phyloP scores from a whole-genome alignment of 2,113 vertebrate species.

The Megalops atlanticus region DNA sequence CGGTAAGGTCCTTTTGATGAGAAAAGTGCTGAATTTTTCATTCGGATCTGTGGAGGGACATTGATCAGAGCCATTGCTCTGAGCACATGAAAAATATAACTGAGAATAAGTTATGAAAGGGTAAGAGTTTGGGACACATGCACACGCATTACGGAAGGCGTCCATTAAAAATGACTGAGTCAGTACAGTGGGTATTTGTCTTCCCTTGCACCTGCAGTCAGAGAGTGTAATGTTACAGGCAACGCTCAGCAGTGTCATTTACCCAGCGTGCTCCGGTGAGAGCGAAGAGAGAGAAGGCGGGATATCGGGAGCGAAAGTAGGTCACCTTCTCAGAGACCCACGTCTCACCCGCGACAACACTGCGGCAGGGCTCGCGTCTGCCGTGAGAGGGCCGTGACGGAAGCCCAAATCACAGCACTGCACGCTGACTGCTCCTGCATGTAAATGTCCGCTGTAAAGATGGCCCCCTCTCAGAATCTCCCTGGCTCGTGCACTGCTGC shows the following conservation, averaged over 20 bases:
- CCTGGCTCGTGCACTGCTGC: too few relatives aligned
- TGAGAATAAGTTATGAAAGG: not conserved
- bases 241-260: conserved; percentile 36
- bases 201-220: conserved; percentile 56
- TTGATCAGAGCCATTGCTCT: too few relatives aligned
- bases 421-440: too few relatives aligned
- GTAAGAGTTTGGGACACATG: not conserved
- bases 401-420: conserved; percentile 46
- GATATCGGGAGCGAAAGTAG: conserved; percentile 63
- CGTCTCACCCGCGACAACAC: conserved; percentile 48
- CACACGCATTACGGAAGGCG: not conserved
- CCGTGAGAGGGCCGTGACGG: conserved; percentile 39
- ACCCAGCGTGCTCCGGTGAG: conserved; percentile 32
- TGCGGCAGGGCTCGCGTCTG: conserved; percentile 48
- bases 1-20: too few relatives aligned
- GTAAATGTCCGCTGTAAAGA: too few relatives aligned
- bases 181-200: conserved; percentile 35
- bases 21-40: too few relatives aligned
- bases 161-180: conserved; percentile 20
- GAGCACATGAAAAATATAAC: too few relatives aligned
- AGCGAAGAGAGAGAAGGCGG: not conserved
- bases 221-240: conserved; percentile 47
- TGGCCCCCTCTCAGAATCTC: too few relatives aligned
- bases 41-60: too few relatives aligned
- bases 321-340: conserved; percentile 65